Base-by-base conservation (phyloP, 2,797 vertebrate genomes). In the Tangara arthus region DNA sequence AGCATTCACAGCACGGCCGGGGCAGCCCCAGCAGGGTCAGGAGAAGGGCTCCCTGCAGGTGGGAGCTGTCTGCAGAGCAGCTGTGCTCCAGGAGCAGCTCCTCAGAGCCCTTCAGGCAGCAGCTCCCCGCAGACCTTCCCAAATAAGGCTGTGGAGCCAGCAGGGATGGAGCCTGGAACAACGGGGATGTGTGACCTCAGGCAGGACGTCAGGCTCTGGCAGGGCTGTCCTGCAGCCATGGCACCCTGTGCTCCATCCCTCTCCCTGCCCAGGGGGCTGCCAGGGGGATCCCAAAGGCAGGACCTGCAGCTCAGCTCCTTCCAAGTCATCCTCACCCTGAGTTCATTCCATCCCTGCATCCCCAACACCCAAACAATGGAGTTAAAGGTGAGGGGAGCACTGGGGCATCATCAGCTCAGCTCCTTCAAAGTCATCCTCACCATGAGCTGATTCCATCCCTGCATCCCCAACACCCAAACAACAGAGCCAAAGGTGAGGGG, bases 121-220 rank as follows among this genome's bases (percentile, higher is more conserved):
- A 95, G 81, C 76, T 63, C 27, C 15, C 52, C 2, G 0, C 90
- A 89, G 72, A 68, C 46, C 66, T 94, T 88, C 88, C 97, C 97
- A 95, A 96, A 97, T 96, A 97, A 35, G 96, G 95, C 82, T 59
- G 80, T 22, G 53, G 30, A 92, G 93, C 22, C 3, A 50, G 30
- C 49, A 39, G 68, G 77, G 92, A 66, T 11, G 57, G 49, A 89
- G 41, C 78, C 69, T 59, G 15, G 2, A 77, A 37, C 73, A 80
- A 37, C 60, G 77, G 88, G 91, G 73, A 77, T 1, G 21, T 21
- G 83, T 85, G 42, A 93, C 87, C 87, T 94, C 95, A 78, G 10
- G n/a, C 37, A 44, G 92, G 34, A 82, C 8, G 5, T 94, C 89
- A 71, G 3, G 32, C 20, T 72, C 60, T 90, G 95, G 95, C 86